These are phyloP conservation scores for Drosophila ercepeae DNA, from an alignment of 1,140 invertebrate species.

Conservation along the genomic window DNA sequence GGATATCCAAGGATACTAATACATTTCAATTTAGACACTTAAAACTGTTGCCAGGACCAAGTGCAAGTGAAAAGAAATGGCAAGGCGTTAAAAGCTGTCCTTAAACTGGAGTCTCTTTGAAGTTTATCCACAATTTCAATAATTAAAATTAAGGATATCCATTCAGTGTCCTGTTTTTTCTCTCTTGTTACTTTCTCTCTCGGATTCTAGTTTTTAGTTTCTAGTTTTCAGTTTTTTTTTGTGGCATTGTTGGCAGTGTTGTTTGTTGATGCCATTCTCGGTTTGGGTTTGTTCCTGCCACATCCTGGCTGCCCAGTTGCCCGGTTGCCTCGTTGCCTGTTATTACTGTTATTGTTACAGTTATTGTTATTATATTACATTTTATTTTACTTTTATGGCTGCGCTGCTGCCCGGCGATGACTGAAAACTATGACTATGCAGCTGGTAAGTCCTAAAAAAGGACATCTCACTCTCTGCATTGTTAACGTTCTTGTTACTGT, in stretches of 20 bases:
- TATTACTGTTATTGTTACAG: constrained; percentile 68
- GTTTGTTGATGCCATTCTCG: constrained; percentile 45
- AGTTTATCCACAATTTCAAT: constrained; percentile 2
- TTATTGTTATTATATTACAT: constrained; percentile 69
- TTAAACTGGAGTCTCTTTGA: background rate
- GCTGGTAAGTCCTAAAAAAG: background rate
- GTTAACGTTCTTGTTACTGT: no score
- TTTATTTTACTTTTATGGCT: constrained; percentile 64
- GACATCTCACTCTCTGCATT: background rate
- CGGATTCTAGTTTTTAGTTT: no score
- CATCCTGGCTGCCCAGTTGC: background rate
- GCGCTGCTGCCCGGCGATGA: background rate
- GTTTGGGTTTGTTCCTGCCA: background rate
- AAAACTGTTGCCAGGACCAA: constrained; percentile 7
- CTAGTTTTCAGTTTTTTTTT: background rate
- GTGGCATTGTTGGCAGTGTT: constrained; percentile 11
- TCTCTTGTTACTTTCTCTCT: background rate
- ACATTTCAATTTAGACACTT: constrained; percentile 54
- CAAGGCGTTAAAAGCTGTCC: constrained; percentile 6
- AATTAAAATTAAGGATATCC: constrained; percentile 9
- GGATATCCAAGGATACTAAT: constrained; percentile 33
- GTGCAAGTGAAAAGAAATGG: constrained; percentile 33
- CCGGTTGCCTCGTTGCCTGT: constrained; percentile 46
- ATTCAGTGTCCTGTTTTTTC: background rate
- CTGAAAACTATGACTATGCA: constrained; percentile 31